Base-by-base conservation (phyloP, 2,888 invertebrate species). In the Eulithis testata region DNA sequence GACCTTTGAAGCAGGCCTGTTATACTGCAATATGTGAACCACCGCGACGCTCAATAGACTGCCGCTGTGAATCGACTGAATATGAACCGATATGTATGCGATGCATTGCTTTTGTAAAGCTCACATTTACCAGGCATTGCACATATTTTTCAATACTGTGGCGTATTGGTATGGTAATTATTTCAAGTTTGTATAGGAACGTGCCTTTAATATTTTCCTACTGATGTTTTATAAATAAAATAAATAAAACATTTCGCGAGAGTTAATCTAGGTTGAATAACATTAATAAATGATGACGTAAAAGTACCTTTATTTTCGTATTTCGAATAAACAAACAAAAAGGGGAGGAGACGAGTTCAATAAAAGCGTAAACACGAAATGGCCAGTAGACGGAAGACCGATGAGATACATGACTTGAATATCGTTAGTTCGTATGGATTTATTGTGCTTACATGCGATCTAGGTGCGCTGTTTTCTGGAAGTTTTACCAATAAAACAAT, bases 341-440 rank as follows among this genome's bases (percentile, higher is more conserved):
- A 71, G 68, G 67, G 57, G 70, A 66, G 73, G 72, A 70, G 74
- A 68, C 74, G 71, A 69, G 74, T 71, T 75, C 76, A 79, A 77
- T 76, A 79, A 76, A 79, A 73, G 70, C 70, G 71, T 73, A 74
- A 70, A 73, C 73, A 70, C 73, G 68, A 73, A 78, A 79, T 73
- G 76, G 72, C 75, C 72, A 73, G 76, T 75, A 68, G 74, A 73
- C 74, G 72, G 77, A 76, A 77, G 77, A 78, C 76, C 75, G 77
- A 79, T 78, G 77, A 76, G 77, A 76, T 76, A 77, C 81, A 80
- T 79, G 81, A 77, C 81, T 77, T 62, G 78, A 81, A 80, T 79
- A 73, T 72, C 75, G 70, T 74, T 69, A 71, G 71, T 67, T 73
- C 71, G 72, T 76, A 74, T 73, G 70, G 74, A 78, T 76, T 77